Base-by-base conservation (phyloP, 2,888 invertebrate species). In the Vanessa cardui region DNA sequence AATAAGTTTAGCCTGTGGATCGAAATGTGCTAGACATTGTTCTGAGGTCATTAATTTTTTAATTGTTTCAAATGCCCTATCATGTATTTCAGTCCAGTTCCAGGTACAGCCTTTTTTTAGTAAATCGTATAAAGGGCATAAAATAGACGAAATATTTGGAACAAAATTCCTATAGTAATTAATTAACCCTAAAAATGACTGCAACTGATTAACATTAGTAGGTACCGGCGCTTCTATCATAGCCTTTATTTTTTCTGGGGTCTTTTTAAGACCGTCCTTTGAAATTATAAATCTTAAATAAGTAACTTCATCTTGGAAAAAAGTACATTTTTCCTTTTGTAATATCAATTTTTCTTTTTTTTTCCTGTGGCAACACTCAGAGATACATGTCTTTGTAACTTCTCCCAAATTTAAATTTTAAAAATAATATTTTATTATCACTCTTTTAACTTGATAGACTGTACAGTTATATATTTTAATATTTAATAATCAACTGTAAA, bases 91-190 rank as follows among this genome's bases (percentile, higher is more conserved):
- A 1, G 50, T 47, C 70, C 73, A 73, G 7, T 20, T 20, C 72
- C 72, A 73, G 61, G 64, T 70, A 12, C 52, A 18, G 16, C 64
- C 70, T 58, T 71, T 74, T 62, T 68, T 65, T 49, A 73, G 47
- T 61, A 73, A 67, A 9, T 70, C 44, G 39, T 73, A 73, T 21
- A 73, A 58, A 15, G 72, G 70, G 31, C 66, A 59, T 20, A 74
- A 52, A 45, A 73, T 68, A 0, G 67, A 33, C 5, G 74, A 72
- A 18, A 73, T 73, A 18, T 64, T n/a, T 0, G 69, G 64, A 15
- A 73, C 69, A 47, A 74, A 76, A 67, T 61, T 72, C 6, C 73
- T 58, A 50, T 74, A 74, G 31, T 73, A 73, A 45, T 74, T 74
- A 0, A 70, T 64, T 45, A 76, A 54, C 1, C 73, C 74, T 39